phyloP scores from a whole-genome alignment of 2,797 vertebrate genomes.

The Pogonophryne albipinna region DNA sequence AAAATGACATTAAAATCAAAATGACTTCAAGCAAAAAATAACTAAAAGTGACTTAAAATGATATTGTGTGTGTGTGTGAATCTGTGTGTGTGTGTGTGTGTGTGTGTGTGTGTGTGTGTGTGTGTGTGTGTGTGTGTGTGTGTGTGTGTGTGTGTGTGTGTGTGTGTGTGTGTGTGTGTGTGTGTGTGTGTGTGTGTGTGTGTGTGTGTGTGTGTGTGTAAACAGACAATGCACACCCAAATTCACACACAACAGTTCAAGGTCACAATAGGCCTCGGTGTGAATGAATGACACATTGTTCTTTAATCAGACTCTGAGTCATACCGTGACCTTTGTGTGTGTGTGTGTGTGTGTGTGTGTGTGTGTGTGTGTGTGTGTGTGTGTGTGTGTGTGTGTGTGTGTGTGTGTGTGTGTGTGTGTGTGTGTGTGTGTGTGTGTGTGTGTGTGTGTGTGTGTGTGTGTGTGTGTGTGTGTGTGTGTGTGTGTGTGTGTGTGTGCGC shows the following conservation, averaged over 20 bases:
- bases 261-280: conserved; percentile 34
- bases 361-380: background rate
- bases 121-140: background rate
- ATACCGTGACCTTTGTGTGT: conserved; percentile 20
- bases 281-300: conserved; percentile 44
- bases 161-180: background rate
- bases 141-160: background rate
- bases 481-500: conserved; percentile 8
- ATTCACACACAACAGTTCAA: conserved; percentile 47
- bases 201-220: background rate
- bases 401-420: conserved; percentile 10
- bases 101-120: background rate
- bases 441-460: background rate
- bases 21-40: no score
- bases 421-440: background rate
- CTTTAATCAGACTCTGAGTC: conserved; percentile 61
- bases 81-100: background rate
- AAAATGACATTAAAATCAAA: no score
- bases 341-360: background rate
- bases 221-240: conserved; percentile 14
- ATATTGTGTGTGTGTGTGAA: conserved; percentile 6
- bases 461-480: conserved; percentile 5
- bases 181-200: background rate
- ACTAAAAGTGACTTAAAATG: no score
- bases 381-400: conserved; percentile 9